Base-by-base conservation (phyloP, 2,797 vertebrate species). In the Carapus acus region DNA sequence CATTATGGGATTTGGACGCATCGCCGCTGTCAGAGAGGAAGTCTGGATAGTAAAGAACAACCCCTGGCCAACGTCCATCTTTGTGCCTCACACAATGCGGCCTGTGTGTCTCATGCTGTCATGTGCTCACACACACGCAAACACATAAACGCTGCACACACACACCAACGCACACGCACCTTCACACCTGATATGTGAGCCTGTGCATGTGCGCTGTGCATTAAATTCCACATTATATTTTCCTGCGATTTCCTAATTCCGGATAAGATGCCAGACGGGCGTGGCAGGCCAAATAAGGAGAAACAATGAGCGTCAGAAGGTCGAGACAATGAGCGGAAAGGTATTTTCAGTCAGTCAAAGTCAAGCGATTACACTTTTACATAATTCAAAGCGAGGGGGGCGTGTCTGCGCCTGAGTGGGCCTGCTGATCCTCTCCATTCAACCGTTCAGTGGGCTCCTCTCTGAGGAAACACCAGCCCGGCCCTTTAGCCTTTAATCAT, bases 31-130 rank as follows among this genome's bases (percentile, higher is more conserved):
- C 20, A 41, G 44, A 51, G 59, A 54, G 61, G 48, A 68, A 52
- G 47, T 39, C 54, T 45, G 16, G 16, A 55, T 21, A 29, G 54
- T 37, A 64, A 49, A 6, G 23, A 33, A 48, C 18, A 18, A 37
- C 54, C 53, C 36, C 38, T 60, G 44, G 38, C 51, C 42, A 44
- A 38, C n/a, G n/a, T 31, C 22, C 38, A 34, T 47, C 31, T 56
- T 43, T 40, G 33, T 65, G 33, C 12, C 13, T 18, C 7, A 7
- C 22, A 49, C 11, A 47, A 34, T 41, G 15, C 19, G 6, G 20
- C n/a, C 20, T 37, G 11, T 7, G 31, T 33, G 31, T 33, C 2
- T 33, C 14, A 27, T 27, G 24, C 24, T 4, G 24, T 27, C 9
- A 9, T 27, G 24, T 9, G 24, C 24, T 27, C 24, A 4, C 24